These are phyloP conservation scores for Portunus trituberculatus DNA, from an alignment of 1,140 invertebrate species.

Conservation along the genomic window DNA sequence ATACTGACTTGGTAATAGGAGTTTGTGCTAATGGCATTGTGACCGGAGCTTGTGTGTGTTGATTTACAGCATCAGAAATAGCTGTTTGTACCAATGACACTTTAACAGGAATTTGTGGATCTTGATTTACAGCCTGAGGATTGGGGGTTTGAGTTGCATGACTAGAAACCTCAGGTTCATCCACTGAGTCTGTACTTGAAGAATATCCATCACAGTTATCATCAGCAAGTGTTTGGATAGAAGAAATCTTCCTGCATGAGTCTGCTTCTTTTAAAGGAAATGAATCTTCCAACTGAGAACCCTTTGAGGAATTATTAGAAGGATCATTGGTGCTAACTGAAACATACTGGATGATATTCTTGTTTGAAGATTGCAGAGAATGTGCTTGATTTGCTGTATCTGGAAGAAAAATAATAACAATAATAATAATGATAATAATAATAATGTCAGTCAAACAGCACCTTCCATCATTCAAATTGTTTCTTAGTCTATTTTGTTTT, in stretches of 20 bases:
- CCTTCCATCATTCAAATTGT: too few species aligned
- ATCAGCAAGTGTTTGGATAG: background rate
- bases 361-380: background rate
- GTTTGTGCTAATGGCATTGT: too few species aligned
- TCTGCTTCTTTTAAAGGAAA: background rate
- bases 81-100: slow-evolving; percentile 15
- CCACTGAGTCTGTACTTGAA: background rate
- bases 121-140: background rate
- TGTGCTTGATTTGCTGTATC: background rate
- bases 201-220: background rate
- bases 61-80: too few species aligned
- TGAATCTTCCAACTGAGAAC: background rate
- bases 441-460: too few species aligned
- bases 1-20: too few species aligned
- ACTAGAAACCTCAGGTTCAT: background rate
- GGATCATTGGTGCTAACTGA: background rate
- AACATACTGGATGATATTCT: slow-evolving; percentile 5
- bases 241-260: background rate
- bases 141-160: background rate
- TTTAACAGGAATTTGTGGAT: slow-evolving; percentile 30
- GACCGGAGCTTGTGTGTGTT: too few species aligned
- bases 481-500: too few species aligned
- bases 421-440: too few species aligned
- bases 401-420: slow-evolving; percentile 33
- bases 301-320: background rate